Evolutionary conservation across 2,797 vertebrate species (phyloP).

Genomic region (Sebastes oblongus): DNA sequence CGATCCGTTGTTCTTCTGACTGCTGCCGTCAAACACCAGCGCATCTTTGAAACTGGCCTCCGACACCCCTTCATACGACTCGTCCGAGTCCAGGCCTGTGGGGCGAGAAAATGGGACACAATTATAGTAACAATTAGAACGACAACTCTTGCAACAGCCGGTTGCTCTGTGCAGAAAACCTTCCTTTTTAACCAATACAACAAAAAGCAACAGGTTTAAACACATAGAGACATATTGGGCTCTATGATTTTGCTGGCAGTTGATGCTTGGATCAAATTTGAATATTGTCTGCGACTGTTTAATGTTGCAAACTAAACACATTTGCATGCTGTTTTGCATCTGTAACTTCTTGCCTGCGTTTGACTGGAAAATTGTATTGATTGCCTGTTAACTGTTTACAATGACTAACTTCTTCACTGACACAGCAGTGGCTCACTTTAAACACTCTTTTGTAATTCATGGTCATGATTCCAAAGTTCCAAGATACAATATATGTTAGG

Average conservation of each 20-base stretch:
- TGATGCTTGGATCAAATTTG: neutral
- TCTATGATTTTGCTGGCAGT: neutral
- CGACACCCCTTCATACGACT: constrained; percentile 92
- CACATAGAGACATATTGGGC: neutral
- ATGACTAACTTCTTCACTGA: neutral
- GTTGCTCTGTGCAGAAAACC: neutral
- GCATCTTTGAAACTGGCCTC: constrained; percentile 90
- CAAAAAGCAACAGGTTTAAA: neutral
- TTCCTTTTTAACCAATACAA: neutral
- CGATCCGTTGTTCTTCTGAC: constrained; percentile 82
- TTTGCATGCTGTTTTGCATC: constrained; percentile 35
- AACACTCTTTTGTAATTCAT: neutral
- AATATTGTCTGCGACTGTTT: neutral
- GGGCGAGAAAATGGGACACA: neutral
- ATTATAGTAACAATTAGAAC: neutral
- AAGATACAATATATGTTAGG: neutral
- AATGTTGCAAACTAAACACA: neutral
- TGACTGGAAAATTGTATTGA: constrained; percentile 36
- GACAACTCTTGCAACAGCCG: neutral
- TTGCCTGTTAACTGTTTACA: constrained; percentile 16
- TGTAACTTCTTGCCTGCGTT: neutral
- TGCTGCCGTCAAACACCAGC: constrained; percentile 75
- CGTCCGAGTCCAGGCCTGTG: constrained; percentile 95
- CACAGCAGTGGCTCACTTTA: neutral
- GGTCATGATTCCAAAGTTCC: neutral